Evolutionary conservation across 2,797 vertebrate species (phyloP).

Genomic region (Smutsia gigantea): DNA sequence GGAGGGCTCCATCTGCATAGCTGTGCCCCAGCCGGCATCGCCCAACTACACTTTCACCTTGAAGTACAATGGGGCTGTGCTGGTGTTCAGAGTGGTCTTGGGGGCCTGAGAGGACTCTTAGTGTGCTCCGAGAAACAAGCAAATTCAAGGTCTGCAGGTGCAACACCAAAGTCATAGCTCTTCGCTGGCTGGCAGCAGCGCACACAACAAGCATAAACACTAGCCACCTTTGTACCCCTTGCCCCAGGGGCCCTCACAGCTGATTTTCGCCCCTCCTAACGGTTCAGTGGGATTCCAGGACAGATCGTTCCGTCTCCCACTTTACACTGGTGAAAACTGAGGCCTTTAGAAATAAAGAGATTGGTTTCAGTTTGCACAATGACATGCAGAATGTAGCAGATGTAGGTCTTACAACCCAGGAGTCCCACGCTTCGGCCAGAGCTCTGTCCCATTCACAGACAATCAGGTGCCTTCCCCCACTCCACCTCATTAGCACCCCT

Average conservation of each 20-base stretch:
- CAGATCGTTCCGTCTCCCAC: neutral
- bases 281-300: neutral
- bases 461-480: neutral
- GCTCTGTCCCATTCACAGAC: neutral
- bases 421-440: neutral
- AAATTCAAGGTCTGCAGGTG: neutral
- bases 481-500: neutral
- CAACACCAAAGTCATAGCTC: neutral
- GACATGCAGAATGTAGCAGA: neutral
- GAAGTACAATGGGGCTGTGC: neutral
- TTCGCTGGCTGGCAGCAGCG: neutral
- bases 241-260: neutral
- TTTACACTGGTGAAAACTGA: neutral
- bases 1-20: neutral
- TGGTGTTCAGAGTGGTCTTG: neutral
- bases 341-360: neutral
- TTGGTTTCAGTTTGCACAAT: neutral
- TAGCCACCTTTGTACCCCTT: neutral
- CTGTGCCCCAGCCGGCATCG: too few species aligned
- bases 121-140: neutral
- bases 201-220: neutral
- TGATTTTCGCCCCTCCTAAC: neutral
- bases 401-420: neutral
- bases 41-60: neutral
- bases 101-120: neutral